Evolutionary conservation across 2,797 vertebrate species (phyloP).

Genomic region (Loriculus beryllinus): DNA sequence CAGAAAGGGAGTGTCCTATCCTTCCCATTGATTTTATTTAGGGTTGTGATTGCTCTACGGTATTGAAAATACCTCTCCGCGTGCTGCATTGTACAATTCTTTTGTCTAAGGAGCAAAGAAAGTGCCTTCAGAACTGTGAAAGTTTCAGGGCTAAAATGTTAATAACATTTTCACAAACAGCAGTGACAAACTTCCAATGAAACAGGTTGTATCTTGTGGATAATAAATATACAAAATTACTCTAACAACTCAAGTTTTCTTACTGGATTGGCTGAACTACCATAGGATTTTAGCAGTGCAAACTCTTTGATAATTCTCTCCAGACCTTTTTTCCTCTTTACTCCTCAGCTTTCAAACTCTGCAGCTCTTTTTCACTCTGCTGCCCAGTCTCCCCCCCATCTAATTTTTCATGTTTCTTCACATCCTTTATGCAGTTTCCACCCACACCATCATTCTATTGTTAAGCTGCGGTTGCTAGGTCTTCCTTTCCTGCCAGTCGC

Average conservation of each 20-base stretch:
- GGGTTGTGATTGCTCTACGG: not conserved
- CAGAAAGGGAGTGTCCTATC: not conserved
- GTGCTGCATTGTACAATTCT: accelerated
- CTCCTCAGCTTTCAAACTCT: not conserved
- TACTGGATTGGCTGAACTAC: not conserved
- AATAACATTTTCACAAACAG: not conserved
- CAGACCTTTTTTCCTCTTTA: not conserved
- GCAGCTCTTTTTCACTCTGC: not conserved
- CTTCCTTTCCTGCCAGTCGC: not conserved
- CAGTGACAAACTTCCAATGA: not conserved
- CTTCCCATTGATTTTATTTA: not conserved
- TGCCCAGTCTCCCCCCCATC: not conserved
- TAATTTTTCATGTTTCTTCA: not conserved
- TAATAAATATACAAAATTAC: not conserved
- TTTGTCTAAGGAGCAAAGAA: not conserved
- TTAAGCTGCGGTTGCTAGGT: not conserved
- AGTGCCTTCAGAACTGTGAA: not conserved
- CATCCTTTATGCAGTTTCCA: not conserved
- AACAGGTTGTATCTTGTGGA: not conserved
- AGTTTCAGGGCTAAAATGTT: not conserved
- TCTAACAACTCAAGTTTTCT: not conserved
- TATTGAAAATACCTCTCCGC: not conserved
- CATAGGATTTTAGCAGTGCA: not conserved
- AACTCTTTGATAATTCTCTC: not conserved
- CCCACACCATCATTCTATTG: not conserved